Conservation (phyloP, 1,140 invertebrate genomes). For the Sitophilus oryzae region DNA sequence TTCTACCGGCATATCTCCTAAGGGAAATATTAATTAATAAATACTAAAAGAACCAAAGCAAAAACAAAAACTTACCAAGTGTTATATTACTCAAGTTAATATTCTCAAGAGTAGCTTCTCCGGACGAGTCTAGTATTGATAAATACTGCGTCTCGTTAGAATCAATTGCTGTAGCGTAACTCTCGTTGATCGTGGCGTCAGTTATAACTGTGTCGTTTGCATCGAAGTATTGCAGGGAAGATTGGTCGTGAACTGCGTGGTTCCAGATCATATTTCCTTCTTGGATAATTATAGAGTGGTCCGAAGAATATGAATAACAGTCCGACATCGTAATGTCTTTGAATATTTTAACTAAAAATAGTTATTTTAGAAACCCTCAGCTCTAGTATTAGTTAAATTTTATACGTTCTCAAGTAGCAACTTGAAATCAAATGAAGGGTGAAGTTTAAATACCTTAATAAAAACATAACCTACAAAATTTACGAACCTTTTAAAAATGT, state of each 20-base stretch:
- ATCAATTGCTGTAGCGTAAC: conserved; percentile 30
- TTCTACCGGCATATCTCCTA: conserved; percentile 1
- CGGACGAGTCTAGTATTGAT: conserved; percentile 31
- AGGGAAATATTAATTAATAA: too few relatives aligned
- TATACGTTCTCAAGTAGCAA: too few relatives aligned
- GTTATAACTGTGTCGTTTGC: conserved; percentile 17
- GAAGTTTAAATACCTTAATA: too few relatives aligned
- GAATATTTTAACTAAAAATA: too few relatives aligned
- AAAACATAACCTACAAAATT: too few relatives aligned
- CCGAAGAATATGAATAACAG: conserved; percentile 9
- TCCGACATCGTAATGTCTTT: conserved; percentile 12
- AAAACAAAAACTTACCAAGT: conserved; percentile 23
- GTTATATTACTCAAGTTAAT: conserved; percentile 21
- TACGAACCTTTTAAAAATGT: too few relatives aligned
- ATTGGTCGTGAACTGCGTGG: not conserved
- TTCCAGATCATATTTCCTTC: conserved; percentile 14
- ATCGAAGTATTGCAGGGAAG: conserved; percentile 17
- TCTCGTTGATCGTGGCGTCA: conserved; percentile 30
- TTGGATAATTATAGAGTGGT: conserved; percentile 6
- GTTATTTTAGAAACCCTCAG: too few relatives aligned
- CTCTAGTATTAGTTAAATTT: too few relatives aligned
- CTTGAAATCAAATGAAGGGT: too few relatives aligned
- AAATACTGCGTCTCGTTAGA: conserved; percentile 36
- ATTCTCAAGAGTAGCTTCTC: conserved; percentile 31
- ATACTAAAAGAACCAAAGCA: too few relatives aligned